Base-by-base conservation (phyloP, 2,113 vertebrate genomes). In the Oriolus oriolus region DNA sequence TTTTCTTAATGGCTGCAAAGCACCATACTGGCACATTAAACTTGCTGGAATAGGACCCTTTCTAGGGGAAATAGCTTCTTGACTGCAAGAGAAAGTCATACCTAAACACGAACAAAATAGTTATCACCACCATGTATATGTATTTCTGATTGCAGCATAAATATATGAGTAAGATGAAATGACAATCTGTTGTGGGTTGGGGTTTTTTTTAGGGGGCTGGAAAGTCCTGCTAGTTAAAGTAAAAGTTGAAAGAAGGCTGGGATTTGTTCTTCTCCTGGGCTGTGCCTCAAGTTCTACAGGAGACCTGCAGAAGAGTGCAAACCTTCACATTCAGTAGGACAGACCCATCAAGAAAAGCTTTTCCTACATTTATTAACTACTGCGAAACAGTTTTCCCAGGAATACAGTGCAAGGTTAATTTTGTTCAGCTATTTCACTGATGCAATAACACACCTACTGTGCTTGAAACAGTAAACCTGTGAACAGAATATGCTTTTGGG, bases 361-460 rank as follows among this genome's bases (percentile, higher is more conserved):
- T 77, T 49, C 23, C 20, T 86, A 16, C 63, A 33, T 75, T 63
- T 84, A 49, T 87, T 42, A 28, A 30, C 8, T 74, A 23, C 50
- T 82, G 66, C 57, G 83, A 87, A 88, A 82, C 31, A 11, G n/a
- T 59, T 90, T 95, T 90, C 14, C 47, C 11, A 2, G 8, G 45
- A 53, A 45, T 50, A 91, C 23, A 16, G n/a, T 53, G 80, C 91
- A 96, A 87, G 79, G 78, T 93, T 96, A 61, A 61, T 88, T 96
- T 87, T 84, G 35, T 86, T 95, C 87, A 85, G 60, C 19, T 81
- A 52, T 66, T 88, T 87, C 69, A 63, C 35, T 76, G 75, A 33
- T 87, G 52, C 74, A 60, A 18, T 39, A 73, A 35, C n/a, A 53
- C 27, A 89, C 26, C 49, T 35, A 22, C 30, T 87, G 57, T 94